Evolutionary conservation across 2,797 vertebrate species (phyloP).

Genomic region (Prunella strophiata): DNA sequence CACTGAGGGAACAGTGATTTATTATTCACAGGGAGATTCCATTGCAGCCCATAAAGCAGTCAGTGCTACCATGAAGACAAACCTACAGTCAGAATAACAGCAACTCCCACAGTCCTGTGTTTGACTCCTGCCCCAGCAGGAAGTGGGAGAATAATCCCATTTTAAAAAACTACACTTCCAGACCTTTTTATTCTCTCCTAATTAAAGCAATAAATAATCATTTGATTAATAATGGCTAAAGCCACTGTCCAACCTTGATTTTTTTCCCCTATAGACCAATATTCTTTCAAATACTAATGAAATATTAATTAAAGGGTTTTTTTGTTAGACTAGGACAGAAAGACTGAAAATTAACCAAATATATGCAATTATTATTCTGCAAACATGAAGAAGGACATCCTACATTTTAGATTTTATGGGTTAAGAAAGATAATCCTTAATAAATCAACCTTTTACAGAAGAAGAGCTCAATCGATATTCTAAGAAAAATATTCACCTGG

Average conservation of each 20-base stretch:
- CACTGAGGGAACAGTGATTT: not conserved
- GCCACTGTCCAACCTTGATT: not conserved
- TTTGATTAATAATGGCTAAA: not conserved
- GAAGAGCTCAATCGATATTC: not conserved
- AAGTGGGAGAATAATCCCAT: not conserved
- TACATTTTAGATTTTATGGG: not conserved
- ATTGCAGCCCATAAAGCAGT: not conserved
- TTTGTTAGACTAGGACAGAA: not conserved
- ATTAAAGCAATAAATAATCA: not conserved
- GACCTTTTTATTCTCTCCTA: not conserved
- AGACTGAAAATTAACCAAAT: not conserved
- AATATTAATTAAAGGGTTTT: not conserved
- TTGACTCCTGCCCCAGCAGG: not conserved
- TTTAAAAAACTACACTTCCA: not conserved
- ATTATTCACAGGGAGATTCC: not conserved
- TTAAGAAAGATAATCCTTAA: not conserved
- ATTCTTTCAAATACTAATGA: not conserved
- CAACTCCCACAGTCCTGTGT: not conserved
- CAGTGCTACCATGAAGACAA: not conserved
- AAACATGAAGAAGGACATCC: not conserved
- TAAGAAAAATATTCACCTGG: not conserved
- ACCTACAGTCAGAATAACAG: not conserved
- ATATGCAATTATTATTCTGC: not conserved
- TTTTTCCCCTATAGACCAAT: not conserved
- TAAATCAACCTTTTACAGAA: not conserved